Conservation (phyloP, 35 echinoderm and acorn worm species). For the Ptychodera flava region DNA sequence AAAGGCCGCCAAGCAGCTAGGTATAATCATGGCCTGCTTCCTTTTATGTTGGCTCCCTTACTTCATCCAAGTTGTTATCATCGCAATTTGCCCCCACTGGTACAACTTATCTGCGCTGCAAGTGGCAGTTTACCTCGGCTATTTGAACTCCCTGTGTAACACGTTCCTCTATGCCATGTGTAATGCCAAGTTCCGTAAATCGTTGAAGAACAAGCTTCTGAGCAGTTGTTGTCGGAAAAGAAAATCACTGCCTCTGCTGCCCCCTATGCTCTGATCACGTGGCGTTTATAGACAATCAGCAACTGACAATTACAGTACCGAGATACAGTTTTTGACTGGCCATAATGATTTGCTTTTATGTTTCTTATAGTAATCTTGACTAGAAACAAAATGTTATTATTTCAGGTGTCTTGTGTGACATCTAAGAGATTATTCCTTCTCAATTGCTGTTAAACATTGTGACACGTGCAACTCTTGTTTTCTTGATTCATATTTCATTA, state of each 20-base stretch:
- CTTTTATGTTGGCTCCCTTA: conserved; percentile 94
- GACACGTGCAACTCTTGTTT: too few species aligned
- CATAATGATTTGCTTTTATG: too few species aligned
- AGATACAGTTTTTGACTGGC: too few species aligned
- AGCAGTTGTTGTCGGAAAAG: neutral
- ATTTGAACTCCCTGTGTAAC: conserved; percentile 85
- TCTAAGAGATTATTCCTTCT: too few species aligned
- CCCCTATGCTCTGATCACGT: neutral
- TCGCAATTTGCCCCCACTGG: conserved; percentile 49
- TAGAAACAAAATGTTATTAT: too few species aligned
- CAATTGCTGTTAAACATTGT: too few species aligned
- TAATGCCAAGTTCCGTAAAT: conserved; percentile 74
- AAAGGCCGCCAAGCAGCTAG: conserved; percentile 95
- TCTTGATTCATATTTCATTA: too few species aligned
- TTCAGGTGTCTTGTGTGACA: too few species aligned
- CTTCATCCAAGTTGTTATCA: conserved; percentile 78
- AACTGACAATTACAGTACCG: neutral
- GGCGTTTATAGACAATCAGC: neutral
- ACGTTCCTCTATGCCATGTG: conserved; percentile 80
- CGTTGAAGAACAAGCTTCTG: conserved; percentile 38
- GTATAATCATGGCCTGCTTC: conserved; percentile 68
- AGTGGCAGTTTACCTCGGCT: conserved; percentile 80
- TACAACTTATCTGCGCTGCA: conserved; percentile 42
- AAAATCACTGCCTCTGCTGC: neutral
- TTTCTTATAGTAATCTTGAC: too few species aligned